These are phyloP conservation scores for Dasyprocta punctata DNA, from an alignment of 2,113 vertebrate species.

Conservation along the genomic window DNA sequence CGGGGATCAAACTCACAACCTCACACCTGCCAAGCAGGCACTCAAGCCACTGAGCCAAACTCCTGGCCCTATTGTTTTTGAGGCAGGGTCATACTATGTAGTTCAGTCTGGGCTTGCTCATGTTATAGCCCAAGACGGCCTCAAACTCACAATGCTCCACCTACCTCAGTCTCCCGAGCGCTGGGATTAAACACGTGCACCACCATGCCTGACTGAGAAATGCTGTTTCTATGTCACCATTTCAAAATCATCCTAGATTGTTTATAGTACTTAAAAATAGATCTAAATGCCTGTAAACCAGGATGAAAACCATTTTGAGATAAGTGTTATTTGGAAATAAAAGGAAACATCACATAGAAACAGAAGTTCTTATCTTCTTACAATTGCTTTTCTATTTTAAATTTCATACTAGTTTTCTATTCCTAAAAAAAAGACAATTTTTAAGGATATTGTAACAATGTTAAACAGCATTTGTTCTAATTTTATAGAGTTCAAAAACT, in stretches of 20 bases:
- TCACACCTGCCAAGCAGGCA: too few species aligned
- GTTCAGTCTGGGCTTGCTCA: too few species aligned
- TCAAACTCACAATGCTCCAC: too few species aligned
- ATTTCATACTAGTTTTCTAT: neutral
- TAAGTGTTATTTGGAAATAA: slow-evolving; percentile 5
- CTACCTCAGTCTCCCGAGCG: too few species aligned
- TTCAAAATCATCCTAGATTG: neutral
- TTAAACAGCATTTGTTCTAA: neutral
- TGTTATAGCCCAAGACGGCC: too few species aligned
- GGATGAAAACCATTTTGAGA: neutral
- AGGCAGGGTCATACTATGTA: too few species aligned
- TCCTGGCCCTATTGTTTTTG: too few species aligned
- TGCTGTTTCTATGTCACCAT: too few species aligned
- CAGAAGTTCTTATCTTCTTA: slow-evolving; percentile 37
- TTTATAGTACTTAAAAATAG: neutral
- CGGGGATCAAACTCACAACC: too few species aligned
- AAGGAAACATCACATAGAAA: neutral
- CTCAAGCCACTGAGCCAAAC: too few species aligned
- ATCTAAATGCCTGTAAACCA: neutral
- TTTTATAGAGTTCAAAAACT: neutral
- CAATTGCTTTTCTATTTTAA: neutral
- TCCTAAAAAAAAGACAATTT: neutral
- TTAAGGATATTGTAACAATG: neutral
- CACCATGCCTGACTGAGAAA: too few species aligned
- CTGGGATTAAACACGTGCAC: too few species aligned